Evolutionary conservation across 2,888 invertebrate genomes (phyloP).

Genomic region (Phlogophora meticulosa): DNA sequence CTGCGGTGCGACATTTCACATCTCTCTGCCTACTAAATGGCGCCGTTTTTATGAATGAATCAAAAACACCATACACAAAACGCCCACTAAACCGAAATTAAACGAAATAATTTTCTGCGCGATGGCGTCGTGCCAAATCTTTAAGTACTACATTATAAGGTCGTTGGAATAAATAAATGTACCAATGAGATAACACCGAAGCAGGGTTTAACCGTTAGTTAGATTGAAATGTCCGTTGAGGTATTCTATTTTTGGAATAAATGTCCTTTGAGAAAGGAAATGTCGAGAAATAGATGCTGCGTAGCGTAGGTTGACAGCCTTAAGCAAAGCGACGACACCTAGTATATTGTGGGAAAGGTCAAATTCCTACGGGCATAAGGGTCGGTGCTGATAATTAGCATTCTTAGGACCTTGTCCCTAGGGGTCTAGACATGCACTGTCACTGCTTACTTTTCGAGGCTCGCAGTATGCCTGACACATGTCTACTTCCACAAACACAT

Average conservation of each 20-base stretch:
- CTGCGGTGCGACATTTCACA: slow-evolving; percentile 27
- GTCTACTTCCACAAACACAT: slow-evolving; percentile 15
- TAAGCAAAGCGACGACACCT: slow-evolving; percentile 3
- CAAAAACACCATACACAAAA: slow-evolving; percentile 51
- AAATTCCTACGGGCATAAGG: slow-evolving; percentile 21
- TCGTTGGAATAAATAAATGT: slow-evolving; percentile 51
- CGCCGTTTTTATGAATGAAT: slow-evolving; percentile 55
- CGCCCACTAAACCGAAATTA: slow-evolving; percentile 51
- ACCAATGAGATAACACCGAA: slow-evolving; percentile 53
- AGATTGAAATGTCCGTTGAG: slow-evolving; percentile 35
- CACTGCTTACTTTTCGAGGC: not conserved
- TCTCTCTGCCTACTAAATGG: slow-evolving; percentile 19
- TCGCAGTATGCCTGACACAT: slow-evolving; percentile 1
- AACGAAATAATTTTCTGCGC: slow-evolving; percentile 58
- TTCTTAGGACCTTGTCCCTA: slow-evolving; percentile 14
- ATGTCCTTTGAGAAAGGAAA: slow-evolving; percentile 34
- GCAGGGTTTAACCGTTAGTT: slow-evolving; percentile 21
- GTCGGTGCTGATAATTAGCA: slow-evolving; percentile 23
- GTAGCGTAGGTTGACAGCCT: slow-evolving; percentile 45
- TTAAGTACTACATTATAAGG: slow-evolving; percentile 60
- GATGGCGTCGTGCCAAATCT: slow-evolving; percentile 64
- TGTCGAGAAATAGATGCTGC: slow-evolving; percentile 9
- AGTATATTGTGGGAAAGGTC: slow-evolving; percentile 38
- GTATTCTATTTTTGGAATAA: slow-evolving; percentile 31
- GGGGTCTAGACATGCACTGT: slow-evolving; percentile 18